Evolutionary conservation across 92 coral and sea anemone genomes (phyloP), one percentile per base, ranked within the genome.

Genomic region (Micromussa lordhowensis): DNA sequence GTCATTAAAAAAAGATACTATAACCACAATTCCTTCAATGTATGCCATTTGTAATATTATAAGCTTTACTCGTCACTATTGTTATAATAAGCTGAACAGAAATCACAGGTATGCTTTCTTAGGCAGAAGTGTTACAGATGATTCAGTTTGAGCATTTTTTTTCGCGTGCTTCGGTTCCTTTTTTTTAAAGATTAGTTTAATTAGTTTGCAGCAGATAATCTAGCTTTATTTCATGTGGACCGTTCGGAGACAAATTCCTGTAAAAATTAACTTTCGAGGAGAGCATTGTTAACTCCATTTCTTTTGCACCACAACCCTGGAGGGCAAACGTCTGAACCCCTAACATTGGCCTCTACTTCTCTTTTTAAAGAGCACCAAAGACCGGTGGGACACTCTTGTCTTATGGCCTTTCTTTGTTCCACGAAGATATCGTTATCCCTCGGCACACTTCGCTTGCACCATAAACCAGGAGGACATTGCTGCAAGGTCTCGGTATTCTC

Each of bases 301-400:
- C 80, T 32, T 22, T 69, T 87, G 85, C 90, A 87, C 85, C 90
- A 79, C 79, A 79, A 36, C 12, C 90, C 85, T 8, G 90, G 80
- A 53, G 90, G 79, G 69, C 90, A 87, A 10, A 19, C 24, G 30
- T 71, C 51, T 21, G 59, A 15, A 24, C 16, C 54, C 30, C 22
- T 34, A 8, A 64, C 19, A 71, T 19, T 84, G 38, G 51, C 69
- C 68, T 44, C 51, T 44, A 84, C 53, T 8, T 58, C 71, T 14
- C 68, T 49, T 72, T 84, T 75, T 6, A 84, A 28, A 15, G 79
- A 55, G 26, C 80, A 84, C 80, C 80, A 84, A 59, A 76, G 68
- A 32, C 79, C 87, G 58, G 80, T 31, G 24, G 72, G 38, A 34
- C 79, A 72, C 72, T 34, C 24, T 26, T 1, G 58, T 22, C 64